Percentiles rank a stretch among this genome's conserved stretches.
Evolutionary conservation across 1,140 invertebrate genomes (phyloP).

Genomic region (Drosophila saltans): DNA sequence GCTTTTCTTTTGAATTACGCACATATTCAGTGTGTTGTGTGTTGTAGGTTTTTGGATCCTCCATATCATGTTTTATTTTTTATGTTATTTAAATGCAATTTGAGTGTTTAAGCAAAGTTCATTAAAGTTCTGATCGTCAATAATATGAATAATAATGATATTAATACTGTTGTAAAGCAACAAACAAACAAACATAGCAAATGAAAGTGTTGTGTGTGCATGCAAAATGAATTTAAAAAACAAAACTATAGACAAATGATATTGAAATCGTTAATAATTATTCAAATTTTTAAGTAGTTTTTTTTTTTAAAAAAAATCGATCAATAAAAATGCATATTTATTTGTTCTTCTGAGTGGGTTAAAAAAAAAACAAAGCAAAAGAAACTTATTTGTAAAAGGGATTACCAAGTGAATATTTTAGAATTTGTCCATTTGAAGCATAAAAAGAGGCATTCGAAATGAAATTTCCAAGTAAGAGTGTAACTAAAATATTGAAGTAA

Average conservation of each 20-base stretch:
- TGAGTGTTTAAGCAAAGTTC: constrained; percentile 69
- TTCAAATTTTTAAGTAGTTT: constrained; percentile 72
- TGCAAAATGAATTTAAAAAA: constrained; percentile 52
- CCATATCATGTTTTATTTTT: constrained; percentile 37
- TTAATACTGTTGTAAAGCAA: constrained; percentile 37
- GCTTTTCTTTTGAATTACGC: constrained; percentile 30
- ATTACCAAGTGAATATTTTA: too few relatives aligned
- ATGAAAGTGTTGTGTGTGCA: constrained; percentile 3
- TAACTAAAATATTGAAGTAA: too few relatives aligned
- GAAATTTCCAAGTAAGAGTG: too few relatives aligned
- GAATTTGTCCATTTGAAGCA: too few relatives aligned
- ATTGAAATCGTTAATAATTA: constrained; percentile 65
- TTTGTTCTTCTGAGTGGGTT: constrained; percentile 82
- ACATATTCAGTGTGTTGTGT: constrained; percentile 2
- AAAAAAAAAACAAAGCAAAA: constrained; percentile 23
- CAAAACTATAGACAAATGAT: constrained; percentile 37
- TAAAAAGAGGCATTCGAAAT: too few relatives aligned
- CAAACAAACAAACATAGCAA: constrained; percentile 30
- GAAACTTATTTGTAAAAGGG: constrained; percentile 7
- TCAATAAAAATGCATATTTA: constrained; percentile 77
- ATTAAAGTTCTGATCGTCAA: constrained; percentile 56
- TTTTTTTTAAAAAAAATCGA: constrained; percentile 51
- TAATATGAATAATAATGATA: constrained; percentile 30
- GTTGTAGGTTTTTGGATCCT: constrained; percentile 19
- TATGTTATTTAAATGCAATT: constrained; percentile 56